Percentiles rank a stretch among this genome's conserved stretches.
phyloP scores from a whole-genome alignment of 2,888 invertebrate species.

The Molorchus minor region DNA sequence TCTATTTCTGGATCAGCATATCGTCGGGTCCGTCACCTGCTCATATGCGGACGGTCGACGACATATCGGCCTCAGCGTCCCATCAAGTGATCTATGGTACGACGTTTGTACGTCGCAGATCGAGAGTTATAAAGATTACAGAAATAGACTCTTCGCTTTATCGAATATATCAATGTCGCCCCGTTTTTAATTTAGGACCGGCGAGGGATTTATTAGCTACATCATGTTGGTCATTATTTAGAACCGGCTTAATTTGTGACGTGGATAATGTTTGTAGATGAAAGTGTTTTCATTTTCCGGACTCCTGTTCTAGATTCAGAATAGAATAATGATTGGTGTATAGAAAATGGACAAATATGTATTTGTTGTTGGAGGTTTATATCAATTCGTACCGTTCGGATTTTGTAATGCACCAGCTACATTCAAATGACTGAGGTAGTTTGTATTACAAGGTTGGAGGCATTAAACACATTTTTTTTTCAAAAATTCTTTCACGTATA shows the following conservation, averaged over 20 bases:
- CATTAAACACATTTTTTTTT: too few species aligned
- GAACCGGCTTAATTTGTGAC: slow-evolving; percentile 24
- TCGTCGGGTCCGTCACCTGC: slow-evolving; percentile 46
- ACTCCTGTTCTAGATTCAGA: slow-evolving; percentile 19
- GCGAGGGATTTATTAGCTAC: slow-evolving; percentile 40
- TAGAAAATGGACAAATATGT: too few species aligned
- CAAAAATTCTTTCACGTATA: too few species aligned
- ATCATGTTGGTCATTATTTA: slow-evolving; percentile 40
- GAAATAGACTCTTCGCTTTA: slow-evolving; percentile 37
- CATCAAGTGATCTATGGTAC: slow-evolving; percentile 49
- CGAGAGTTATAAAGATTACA: slow-evolving; percentile 40
- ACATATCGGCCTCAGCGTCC: slow-evolving; percentile 45
- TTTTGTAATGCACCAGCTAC: too few species aligned
- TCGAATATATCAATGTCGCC: slow-evolving; percentile 38
- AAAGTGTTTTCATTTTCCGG: background rate
- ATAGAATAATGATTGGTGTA: slow-evolving; percentile 19
- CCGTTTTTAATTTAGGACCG: slow-evolving; percentile 38
- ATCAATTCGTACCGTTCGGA: too few species aligned
- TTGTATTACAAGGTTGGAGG: too few species aligned
- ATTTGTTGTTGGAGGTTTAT: too few species aligned
- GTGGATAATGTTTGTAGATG: slow-evolving; percentile 10
- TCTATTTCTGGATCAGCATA: slow-evolving; percentile 41
- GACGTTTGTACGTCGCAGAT: slow-evolving; percentile 45
- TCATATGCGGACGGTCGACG: slow-evolving; percentile 48
- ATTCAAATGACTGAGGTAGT: too few species aligned